Conservation (phyloP, 2,888 invertebrate genomes). For the Athripsodes cinereus region DNA sequence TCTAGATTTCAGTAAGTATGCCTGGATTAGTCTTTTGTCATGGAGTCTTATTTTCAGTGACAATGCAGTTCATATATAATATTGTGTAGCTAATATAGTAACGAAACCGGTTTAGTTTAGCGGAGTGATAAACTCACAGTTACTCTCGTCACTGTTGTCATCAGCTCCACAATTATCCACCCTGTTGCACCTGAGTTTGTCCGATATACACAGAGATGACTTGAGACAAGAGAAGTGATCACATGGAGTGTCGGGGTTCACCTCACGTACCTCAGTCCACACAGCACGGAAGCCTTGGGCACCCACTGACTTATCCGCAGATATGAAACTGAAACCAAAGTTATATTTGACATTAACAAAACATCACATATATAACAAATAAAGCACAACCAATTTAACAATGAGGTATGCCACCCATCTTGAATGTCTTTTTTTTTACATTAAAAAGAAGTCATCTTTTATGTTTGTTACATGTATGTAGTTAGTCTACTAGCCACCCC, state of each 20-base stretch:
- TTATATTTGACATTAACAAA: not conserved
- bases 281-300: conserved; percentile 89
- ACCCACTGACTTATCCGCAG: conserved; percentile 91
- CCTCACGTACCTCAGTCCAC: conserved; percentile 86
- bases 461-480: no score
- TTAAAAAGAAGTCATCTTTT: no score
- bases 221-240: conserved; percentile 66
- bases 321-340: conserved; percentile 68
- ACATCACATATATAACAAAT: not conserved
- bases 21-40: conserved; percentile 8
- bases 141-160: conserved; percentile 67
- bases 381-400: no score
- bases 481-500: no score
- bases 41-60: no score
- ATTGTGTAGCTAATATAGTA: no score
- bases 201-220: conserved; percentile 73
- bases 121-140: conserved; percentile 75
- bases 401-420: no score
- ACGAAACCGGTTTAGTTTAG: no score
- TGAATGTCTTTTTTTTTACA: no score
- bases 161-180: conserved; percentile 80
- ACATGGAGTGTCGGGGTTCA: conserved; percentile 51
- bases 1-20: conserved; percentile 20
- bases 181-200: conserved; percentile 69
- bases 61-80: no score